Conservation (phyloP, 2,113 vertebrate species). For the Siphamia tubifer region DNA sequence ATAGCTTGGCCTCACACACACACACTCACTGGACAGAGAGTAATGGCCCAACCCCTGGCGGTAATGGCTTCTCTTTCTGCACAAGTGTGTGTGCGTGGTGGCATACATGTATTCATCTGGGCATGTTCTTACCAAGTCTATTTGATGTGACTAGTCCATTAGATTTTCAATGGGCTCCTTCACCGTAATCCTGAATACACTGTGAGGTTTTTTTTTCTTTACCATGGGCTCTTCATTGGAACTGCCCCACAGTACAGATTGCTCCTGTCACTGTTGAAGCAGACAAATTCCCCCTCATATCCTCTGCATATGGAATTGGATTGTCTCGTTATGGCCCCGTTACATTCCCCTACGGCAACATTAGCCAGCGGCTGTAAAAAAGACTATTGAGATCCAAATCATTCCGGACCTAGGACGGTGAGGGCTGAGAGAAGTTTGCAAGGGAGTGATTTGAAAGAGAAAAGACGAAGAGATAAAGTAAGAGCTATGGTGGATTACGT, state of each 20-base stretch:
- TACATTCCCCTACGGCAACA: constrained; percentile 69
- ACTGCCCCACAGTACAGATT: constrained; percentile 64
- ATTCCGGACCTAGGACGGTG: constrained; percentile 46
- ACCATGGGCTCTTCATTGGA: constrained; percentile 54
- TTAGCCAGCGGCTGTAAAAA: constrained; percentile 74
- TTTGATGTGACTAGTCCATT: constrained; percentile 76
- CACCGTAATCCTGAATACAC: constrained; percentile 69
- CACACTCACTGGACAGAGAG: constrained; percentile 72
- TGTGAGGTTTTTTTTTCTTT: constrained; percentile 2
- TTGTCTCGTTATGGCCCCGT: constrained; percentile 65
- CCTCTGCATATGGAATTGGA: constrained; percentile 62
- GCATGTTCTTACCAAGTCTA: constrained; percentile 58
- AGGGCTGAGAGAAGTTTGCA: constrained; percentile 34
- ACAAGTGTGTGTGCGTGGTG: constrained; percentile 14
- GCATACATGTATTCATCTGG: constrained; percentile 49
- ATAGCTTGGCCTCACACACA: constrained; percentile 20
- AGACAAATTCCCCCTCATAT: constrained; percentile 70
- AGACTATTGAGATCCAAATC: constrained; percentile 72
- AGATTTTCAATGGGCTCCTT: constrained; percentile 71
- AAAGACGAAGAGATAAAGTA: constrained; percentile 20
- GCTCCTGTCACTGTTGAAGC: constrained; percentile 67
- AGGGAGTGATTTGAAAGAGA: constrained; percentile 21
- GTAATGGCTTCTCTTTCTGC: constrained; percentile 69
- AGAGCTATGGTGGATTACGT: constrained; percentile 16
- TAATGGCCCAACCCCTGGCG: constrained; percentile 69